phyloP scores from a whole-genome alignment of 2,113 vertebrate species.

The Sakesphorus luctuosus region DNA sequence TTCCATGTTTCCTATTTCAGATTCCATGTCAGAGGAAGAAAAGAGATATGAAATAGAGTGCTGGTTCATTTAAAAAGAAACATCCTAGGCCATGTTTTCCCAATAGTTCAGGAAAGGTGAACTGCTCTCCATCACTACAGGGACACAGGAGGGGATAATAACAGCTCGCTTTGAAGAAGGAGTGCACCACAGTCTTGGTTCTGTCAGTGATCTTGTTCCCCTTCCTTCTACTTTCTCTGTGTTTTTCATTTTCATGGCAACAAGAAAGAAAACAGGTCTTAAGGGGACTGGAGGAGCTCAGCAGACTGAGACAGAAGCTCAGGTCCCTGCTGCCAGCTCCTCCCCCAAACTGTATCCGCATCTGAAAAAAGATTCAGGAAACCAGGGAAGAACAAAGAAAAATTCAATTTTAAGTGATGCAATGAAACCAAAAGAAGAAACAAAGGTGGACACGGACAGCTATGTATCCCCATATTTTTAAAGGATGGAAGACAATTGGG shows the following conservation, averaged over 20 bases:
- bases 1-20: neutral
- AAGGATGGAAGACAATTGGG: neutral
- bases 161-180: neutral
- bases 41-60: neutral
- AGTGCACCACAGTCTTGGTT: neutral
- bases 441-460: neutral
- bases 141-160: neutral
- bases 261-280: neutral
- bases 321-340: neutral
- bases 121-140: neutral
- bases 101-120: neutral
- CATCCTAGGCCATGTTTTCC: neutral
- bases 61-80: neutral
- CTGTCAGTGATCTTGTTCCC: neutral
- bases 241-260: neutral
- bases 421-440: neutral
- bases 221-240: neutral
- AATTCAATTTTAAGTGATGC: neutral
- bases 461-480: accelerated
- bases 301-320: neutral
- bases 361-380: neutral
- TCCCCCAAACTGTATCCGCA: neutral
- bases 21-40: neutral
- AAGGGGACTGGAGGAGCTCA: neutral
- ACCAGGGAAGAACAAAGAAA: neutral